Evolutionary conservation across 2,888 invertebrate genomes (phyloP).

Genomic region (Drosophila percnosoma): DNA sequence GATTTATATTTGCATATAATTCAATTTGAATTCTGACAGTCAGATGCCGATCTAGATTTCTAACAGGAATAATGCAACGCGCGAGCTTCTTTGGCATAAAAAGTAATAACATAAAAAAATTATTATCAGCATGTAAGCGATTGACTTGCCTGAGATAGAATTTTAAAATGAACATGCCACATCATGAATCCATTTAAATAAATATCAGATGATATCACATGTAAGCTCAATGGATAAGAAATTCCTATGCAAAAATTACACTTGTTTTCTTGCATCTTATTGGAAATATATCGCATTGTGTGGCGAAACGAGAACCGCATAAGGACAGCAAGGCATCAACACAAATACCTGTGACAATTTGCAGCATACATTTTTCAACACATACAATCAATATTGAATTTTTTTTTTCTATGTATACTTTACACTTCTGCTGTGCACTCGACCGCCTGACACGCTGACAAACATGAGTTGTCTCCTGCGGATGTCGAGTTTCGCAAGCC

Average conservation of each 20-base stretch:
- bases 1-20: slow-evolving; percentile 16
- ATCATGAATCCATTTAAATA: not conserved
- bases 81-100: not conserved
- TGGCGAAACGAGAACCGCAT: not conserved
- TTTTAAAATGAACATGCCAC: not conserved
- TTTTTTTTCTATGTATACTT: slow-evolving; percentile 20
- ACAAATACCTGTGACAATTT: slow-evolving; percentile 37
- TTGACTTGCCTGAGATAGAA: not conserved
- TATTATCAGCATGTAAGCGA: slow-evolving; percentile 1
- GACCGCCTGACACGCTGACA: slow-evolving; percentile 45
- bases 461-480: slow-evolving; percentile 45
- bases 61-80: not conserved
- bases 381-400: slow-evolving; percentile 20
- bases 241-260: not conserved
- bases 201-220: not conserved
- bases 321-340: slow-evolving; percentile 8
- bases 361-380: slow-evolving; percentile 32
- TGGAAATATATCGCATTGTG: not conserved
- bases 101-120: not conserved
- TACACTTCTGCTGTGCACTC: slow-evolving; percentile 32
- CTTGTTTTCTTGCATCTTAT: not conserved
- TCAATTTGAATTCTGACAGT: slow-evolving; percentile 9
- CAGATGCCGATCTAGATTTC: slow-evolving; percentile 5
- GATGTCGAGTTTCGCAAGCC: slow-evolving; percentile 1
- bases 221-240: not conserved